Conservation (phyloP, 2,113 vertebrate species). For the Chaetodon auriga region DNA sequence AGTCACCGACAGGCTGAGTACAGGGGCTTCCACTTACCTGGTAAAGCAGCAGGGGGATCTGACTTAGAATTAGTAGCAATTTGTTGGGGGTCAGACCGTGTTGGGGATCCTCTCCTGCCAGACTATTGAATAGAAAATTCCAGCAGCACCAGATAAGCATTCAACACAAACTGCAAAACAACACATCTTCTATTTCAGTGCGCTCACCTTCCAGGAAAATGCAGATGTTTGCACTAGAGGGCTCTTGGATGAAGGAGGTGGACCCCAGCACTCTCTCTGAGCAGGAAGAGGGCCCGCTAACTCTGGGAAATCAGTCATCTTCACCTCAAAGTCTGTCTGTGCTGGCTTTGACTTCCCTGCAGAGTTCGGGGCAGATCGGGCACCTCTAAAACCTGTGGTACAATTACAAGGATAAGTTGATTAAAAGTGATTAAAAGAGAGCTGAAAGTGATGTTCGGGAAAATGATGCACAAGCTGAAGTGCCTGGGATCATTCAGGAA, state of each 20-base stretch:
- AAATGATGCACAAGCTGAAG: neutral
- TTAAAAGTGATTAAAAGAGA: neutral
- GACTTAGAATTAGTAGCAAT: slow-evolving; percentile 5
- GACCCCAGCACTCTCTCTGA: slow-evolving; percentile 61
- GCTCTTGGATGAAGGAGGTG: neutral
- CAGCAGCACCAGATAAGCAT: neutral
- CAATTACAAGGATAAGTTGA: neutral
- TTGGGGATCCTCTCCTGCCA: slow-evolving; percentile 41
- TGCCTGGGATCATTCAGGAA: neutral
- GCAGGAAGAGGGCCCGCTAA: slow-evolving; percentile 34
- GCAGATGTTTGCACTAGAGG: neutral
- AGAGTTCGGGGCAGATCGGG: slow-evolving; percentile 54
- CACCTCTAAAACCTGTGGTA: slow-evolving; percentile 55
- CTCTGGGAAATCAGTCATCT: slow-evolving; percentile 83
- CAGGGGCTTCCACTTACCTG: slow-evolving; percentile 50
- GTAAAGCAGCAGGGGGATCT: neutral
- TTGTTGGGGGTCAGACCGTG: slow-evolving; percentile 23
- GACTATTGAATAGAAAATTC: slow-evolving; percentile 41
- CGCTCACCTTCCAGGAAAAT: slow-evolving; percentile 54
- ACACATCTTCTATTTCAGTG: neutral
- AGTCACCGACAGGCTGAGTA: neutral
- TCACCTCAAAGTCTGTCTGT: slow-evolving; percentile 74
- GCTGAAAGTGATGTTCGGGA: neutral
- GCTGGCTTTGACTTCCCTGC: slow-evolving; percentile 44
- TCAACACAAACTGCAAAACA: neutral